Evolutionary conservation across 2,113 vertebrate species (phyloP).

Genomic region (Pedionomus torquatus): DNA sequence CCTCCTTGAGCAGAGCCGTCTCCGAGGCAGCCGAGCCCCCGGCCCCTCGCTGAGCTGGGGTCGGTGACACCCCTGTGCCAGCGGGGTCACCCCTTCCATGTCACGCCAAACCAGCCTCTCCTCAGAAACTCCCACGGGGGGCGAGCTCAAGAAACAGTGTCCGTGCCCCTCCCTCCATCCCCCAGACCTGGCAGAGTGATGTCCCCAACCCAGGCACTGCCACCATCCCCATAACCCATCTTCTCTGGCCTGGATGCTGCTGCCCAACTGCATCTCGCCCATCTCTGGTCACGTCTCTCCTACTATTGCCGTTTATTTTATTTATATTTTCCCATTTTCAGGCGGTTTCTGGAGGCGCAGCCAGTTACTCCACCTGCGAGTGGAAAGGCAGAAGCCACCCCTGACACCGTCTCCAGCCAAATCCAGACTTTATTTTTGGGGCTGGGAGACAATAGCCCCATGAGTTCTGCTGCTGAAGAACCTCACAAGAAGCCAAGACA

Average conservation of each 20-base stretch:
- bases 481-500: slow-evolving; percentile 49
- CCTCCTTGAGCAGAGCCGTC: neutral
- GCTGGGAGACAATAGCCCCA: slow-evolving; percentile 19
- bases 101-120: neutral
- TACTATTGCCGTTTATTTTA: neutral
- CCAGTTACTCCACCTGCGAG: neutral
- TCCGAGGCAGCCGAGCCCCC: too few species aligned
- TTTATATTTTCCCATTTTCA: neutral
- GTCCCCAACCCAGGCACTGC: neutral
- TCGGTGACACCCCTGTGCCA: too few species aligned
- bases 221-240: neutral
- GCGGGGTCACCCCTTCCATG: neutral
- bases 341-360: neutral
- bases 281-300: neutral
- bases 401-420: neutral
- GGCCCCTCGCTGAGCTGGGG: too few species aligned
- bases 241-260: neutral
- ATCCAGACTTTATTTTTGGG: neutral
- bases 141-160: neutral
- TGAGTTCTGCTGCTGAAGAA: slow-evolving; percentile 36
- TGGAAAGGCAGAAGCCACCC: neutral
- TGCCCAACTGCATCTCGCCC: neutral
- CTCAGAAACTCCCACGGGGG: neutral
- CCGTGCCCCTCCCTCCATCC: neutral
- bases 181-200: neutral